A percentile compares a stretch with the other conserved stretches of the same genome.
Evolutionary conservation across 2,888 invertebrate genomes (phyloP).

Genomic region (Drosophila barbarae): DNA sequence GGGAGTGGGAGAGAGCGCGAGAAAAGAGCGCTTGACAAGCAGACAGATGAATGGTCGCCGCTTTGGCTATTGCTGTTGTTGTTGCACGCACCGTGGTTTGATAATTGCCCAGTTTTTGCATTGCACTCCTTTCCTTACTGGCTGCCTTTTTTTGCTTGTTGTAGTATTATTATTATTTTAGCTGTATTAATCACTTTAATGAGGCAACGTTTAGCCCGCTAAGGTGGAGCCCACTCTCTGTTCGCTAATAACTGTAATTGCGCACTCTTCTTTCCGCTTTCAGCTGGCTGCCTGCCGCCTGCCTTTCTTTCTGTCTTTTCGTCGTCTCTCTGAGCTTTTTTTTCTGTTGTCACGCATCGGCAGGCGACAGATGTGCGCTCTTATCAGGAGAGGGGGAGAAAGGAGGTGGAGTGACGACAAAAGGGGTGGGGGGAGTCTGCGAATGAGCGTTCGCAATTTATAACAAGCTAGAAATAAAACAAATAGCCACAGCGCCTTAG

Average conservation of each 20-base stretch:
- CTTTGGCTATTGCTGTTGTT: slow-evolving; percentile 16
- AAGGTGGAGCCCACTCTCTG: slow-evolving; percentile 46
- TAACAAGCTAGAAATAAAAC: slow-evolving; percentile 39
- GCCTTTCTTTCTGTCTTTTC: slow-evolving; percentile 14
- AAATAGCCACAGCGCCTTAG: slow-evolving; percentile 27
- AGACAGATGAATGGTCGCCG: slow-evolving; percentile 52
- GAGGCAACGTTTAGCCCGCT: slow-evolving; percentile 57
- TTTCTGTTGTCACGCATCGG: slow-evolving; percentile 56
- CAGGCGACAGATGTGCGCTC: slow-evolving; percentile 45
- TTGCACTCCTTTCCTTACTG: slow-evolving; percentile 8
- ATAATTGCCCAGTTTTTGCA: slow-evolving; percentile 54
- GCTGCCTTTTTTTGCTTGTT: slow-evolving; percentile 32
- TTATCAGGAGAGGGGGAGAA: slow-evolving; percentile 28
- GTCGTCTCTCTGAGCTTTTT: slow-evolving; percentile 7
- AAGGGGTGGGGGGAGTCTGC: slow-evolving; percentile 18
- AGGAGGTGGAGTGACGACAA: neutral
- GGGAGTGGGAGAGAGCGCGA: slow-evolving; percentile 39
- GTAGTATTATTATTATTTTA: slow-evolving; percentile 42
- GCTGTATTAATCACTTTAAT: slow-evolving; percentile 66
- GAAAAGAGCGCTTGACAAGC: slow-evolving; percentile 37
- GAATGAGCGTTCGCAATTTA: slow-evolving; percentile 35
- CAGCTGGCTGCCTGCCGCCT: slow-evolving; percentile 1
- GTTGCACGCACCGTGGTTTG: slow-evolving; percentile 57
- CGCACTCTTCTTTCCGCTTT: slow-evolving; percentile 48
- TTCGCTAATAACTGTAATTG: slow-evolving; percentile 65